Evolutionary conservation across 2,888 invertebrate genomes (phyloP).

Genomic region (Sialis fuliginosa): DNA sequence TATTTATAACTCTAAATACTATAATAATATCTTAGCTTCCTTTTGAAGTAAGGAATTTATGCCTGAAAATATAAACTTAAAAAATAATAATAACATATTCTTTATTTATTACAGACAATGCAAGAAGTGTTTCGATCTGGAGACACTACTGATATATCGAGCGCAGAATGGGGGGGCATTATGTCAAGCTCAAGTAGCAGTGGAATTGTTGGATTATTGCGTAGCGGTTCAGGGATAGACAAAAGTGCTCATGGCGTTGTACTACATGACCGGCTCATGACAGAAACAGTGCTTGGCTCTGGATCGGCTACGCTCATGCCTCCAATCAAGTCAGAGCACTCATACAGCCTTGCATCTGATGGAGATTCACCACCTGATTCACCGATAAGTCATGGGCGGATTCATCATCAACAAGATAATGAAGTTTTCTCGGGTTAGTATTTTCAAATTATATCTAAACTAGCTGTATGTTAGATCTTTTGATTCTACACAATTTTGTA

Average conservation of each 20-base stretch:
- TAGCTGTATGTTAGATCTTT: too few species aligned
- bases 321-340: conserved; percentile 85
- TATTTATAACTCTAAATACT: too few species aligned
- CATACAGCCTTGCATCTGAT: conserved; percentile 67
- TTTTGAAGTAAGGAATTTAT: too few species aligned
- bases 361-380: conserved; percentile 53
- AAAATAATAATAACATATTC: too few species aligned
- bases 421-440: too few species aligned
- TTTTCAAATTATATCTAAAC: too few species aligned
- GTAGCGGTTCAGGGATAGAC: conserved; percentile 29
- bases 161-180: conserved; percentile 45
- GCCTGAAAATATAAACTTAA: too few species aligned
- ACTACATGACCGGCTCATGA: conserved; percentile 77
- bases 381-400: conserved; percentile 35
- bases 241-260: conserved; percentile 54
- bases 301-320: conserved; percentile 25
- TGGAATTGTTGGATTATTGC: conserved; percentile 1
- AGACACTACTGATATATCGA: conserved; percentile 23
- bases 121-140: conserved; percentile 32
- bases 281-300: conserved; percentile 64
- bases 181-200: too few species aligned
- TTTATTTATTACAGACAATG: conserved; percentile 34
- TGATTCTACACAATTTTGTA: too few species aligned
- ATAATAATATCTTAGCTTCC: too few species aligned
- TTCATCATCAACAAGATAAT: too few species aligned